Evolutionary conservation across 2,888 invertebrate genomes (phyloP).

Genomic region (Hypsopygia costalis): DNA sequence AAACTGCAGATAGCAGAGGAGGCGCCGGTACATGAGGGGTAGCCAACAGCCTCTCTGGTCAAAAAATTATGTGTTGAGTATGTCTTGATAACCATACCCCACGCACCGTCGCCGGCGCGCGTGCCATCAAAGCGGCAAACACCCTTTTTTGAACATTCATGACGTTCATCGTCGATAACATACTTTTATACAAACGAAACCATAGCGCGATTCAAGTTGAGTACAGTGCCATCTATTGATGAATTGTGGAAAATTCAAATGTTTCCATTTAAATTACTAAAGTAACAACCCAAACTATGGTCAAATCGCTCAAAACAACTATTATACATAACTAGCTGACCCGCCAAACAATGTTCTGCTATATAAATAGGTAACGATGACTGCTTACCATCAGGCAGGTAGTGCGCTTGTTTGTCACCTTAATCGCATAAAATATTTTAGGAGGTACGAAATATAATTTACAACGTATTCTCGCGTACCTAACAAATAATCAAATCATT

Average conservation of each 20-base stretch:
- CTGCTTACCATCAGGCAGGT: no score
- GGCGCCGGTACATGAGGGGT: slow-evolving; percentile 84
- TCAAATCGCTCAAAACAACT: no score
- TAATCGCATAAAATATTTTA: no score
- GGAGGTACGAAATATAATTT: no score
- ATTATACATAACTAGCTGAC: no score
- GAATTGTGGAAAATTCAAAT: slow-evolving; percentile 6
- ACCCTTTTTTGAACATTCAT: slow-evolving; percentile 77
- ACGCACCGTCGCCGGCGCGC: slow-evolving; percentile 70
- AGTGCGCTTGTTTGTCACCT: no score
- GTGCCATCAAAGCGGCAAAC: slow-evolving; percentile 87
- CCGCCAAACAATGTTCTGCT: no score
- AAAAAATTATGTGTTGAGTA: slow-evolving; percentile 92
- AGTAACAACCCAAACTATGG: no score
- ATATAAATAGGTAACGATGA: no score
- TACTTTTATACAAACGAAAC: slow-evolving; percentile 6
- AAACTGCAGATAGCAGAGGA: slow-evolving; percentile 41
- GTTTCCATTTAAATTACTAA: no score
- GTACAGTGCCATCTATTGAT: slow-evolving; percentile 37
- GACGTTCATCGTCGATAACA: background rate
- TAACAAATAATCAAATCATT: no score
- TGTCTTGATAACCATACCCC: slow-evolving; percentile 94
- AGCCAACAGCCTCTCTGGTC: slow-evolving; percentile 84
- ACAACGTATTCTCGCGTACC: no score
- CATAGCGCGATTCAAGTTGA: slow-evolving; percentile 31